Evolutionary conservation across 2,113 vertebrate genomes (phyloP).

Genomic region (Crypturellus undulatus): DNA sequence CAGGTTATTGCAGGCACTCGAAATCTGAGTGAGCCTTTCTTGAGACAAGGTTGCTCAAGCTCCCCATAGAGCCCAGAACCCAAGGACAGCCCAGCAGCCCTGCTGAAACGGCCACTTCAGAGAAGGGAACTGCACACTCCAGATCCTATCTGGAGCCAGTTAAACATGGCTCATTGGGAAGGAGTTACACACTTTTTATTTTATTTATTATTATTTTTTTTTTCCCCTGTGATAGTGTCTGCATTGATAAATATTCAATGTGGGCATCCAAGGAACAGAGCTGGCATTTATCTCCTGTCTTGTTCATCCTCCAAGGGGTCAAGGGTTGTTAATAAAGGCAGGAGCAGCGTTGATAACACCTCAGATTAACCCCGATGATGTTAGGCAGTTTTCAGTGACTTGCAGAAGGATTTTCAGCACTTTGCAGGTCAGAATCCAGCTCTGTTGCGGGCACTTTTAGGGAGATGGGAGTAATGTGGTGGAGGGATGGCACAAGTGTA

Average conservation of each 20-base stretch:
- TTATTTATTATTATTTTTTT: too few species aligned
- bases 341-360: neutral
- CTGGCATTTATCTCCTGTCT: neutral
- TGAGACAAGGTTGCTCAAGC: fast-evolving
- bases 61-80: neutral
- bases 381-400: neutral
- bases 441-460: fast-evolving
- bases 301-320: neutral
- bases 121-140: neutral
- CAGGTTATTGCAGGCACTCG: too few species aligned
- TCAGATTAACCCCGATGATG: neutral
- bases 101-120: fast-evolving
- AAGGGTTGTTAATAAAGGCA: neutral
- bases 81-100: neutral
- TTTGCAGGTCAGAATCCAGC: neutral
- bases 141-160: neutral
- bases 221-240: neutral
- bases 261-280: neutral
- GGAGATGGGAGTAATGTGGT: neutral
- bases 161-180: neutral
- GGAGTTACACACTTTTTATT: too few species aligned
- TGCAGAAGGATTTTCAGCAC: neutral
- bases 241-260: neutral
- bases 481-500: too few species aligned
- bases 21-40: fast-evolving